These are phyloP conservation scores for Saguinus midas DNA, from an alignment of 2,113 vertebrate genomes.

Conservation along the genomic window DNA sequence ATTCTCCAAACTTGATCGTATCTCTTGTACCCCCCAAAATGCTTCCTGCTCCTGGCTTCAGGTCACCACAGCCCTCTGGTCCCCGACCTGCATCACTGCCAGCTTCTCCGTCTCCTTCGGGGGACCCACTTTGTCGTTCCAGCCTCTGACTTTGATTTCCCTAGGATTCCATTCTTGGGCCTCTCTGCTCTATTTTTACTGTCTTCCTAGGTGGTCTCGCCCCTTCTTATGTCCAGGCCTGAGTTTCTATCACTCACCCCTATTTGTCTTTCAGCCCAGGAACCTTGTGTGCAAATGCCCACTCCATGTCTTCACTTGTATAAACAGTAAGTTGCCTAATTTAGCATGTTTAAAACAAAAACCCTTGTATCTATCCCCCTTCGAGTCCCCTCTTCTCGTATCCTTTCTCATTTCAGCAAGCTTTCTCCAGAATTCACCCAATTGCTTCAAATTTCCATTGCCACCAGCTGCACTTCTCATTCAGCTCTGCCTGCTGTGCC, in stretches of 20 bases:
- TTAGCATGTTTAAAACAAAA: not conserved
- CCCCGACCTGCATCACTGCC: not conserved
- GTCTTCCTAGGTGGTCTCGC: not conserved
- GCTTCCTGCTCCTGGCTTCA: not conserved
- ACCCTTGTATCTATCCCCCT: too few species aligned
- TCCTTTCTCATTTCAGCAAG: not conserved
- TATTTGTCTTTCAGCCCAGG: not conserved
- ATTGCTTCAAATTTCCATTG: too few species aligned
- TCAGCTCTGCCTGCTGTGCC: rapidly evolving
- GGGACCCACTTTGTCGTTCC: not conserved
- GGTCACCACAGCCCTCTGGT: not conserved
- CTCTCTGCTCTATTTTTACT: not conserved
- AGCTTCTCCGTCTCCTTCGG: not conserved
- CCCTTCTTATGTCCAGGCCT: not conserved
- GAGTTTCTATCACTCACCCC: not conserved
- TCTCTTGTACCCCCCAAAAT: not conserved
- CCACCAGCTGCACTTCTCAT: rapidly evolving
- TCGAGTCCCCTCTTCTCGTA: not conserved
- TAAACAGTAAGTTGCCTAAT: not conserved
- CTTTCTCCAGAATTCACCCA: not conserved
- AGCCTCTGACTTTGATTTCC: not conserved
- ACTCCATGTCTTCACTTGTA: not conserved
- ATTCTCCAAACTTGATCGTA: not conserved
- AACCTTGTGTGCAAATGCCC: not conserved
- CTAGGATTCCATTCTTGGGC: not conserved